phyloP scores from a whole-genome alignment of 2,113 vertebrate species.

The Brevimyrus niger region DNA sequence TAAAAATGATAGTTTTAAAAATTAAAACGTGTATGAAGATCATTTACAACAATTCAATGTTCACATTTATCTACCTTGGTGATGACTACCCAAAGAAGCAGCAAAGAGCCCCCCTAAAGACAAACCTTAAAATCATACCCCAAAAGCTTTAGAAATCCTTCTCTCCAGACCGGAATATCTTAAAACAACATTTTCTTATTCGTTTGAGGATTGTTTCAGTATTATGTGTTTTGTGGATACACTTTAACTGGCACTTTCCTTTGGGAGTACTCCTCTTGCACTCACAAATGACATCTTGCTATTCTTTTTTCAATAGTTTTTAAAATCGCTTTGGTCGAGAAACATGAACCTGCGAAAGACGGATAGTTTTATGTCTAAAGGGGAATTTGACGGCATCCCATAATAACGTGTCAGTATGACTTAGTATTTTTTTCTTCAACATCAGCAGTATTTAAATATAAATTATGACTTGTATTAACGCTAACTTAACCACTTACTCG shows the following conservation, averaged over 20 bases:
- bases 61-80: background rate
- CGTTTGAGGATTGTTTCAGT: background rate
- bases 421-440: background rate
- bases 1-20: background rate
- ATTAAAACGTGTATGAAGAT: background rate
- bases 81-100: background rate
- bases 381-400: background rate
- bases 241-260: background rate
- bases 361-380: background rate
- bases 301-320: background rate
- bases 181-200: background rate
- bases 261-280: background rate
- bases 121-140: background rate
- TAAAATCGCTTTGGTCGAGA: background rate
- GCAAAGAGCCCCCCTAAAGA: background rate
- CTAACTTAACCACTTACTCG: background rate
- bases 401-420: background rate
- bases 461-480: background rate
- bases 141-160: background rate
- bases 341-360: background rate
- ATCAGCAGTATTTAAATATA: background rate
- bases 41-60: background rate
- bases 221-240: background rate
- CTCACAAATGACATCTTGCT: background rate
- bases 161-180: background rate